phyloP scores from a whole-genome alignment of 1,140 invertebrate genomes.

The Oreohelix idahoensis region DNA sequence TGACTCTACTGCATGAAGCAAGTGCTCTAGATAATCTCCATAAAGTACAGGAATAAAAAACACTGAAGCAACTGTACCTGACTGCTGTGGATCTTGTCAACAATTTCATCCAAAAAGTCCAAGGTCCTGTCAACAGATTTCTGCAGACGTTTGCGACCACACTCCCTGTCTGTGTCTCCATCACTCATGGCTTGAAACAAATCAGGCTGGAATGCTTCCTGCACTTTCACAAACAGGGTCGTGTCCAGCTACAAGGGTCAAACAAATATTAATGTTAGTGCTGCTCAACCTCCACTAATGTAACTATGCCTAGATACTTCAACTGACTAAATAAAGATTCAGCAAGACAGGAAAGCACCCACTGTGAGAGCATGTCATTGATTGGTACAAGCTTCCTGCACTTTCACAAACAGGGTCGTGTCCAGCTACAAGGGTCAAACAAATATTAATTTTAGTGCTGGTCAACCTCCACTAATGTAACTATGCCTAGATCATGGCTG shows the following conservation, averaged over 20 bases:
- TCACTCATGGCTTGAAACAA: constrained; percentile 85
- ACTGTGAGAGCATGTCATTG: no score
- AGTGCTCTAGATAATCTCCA: no score
- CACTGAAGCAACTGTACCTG: constrained; percentile 54
- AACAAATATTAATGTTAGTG: not conserved
- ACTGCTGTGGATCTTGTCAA: constrained; percentile 57
- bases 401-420: constrained; percentile 81
- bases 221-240: constrained; percentile 82
- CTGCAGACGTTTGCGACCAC: constrained; percentile 79
- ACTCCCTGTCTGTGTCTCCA: constrained; percentile 82
- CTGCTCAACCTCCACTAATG: no score
- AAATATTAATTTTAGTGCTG: not conserved
- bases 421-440: constrained; percentile 73
- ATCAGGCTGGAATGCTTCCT: constrained; percentile 84
- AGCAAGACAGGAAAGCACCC: no score
- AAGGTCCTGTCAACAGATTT: constrained; percentile 77
- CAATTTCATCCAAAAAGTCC: constrained; percentile 63
- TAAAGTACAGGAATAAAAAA: no score
- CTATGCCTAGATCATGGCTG: no score
- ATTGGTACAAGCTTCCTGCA: constrained; percentile 83
- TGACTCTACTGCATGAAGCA: no score
- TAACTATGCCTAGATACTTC: no score
- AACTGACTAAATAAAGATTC: no score
- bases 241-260: constrained; percentile 75
- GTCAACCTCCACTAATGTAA: no score